These are phyloP conservation scores for Brachypodius melanocephalos DNA, from an alignment of 2,113 vertebrate genomes.

Conservation along the genomic window DNA sequence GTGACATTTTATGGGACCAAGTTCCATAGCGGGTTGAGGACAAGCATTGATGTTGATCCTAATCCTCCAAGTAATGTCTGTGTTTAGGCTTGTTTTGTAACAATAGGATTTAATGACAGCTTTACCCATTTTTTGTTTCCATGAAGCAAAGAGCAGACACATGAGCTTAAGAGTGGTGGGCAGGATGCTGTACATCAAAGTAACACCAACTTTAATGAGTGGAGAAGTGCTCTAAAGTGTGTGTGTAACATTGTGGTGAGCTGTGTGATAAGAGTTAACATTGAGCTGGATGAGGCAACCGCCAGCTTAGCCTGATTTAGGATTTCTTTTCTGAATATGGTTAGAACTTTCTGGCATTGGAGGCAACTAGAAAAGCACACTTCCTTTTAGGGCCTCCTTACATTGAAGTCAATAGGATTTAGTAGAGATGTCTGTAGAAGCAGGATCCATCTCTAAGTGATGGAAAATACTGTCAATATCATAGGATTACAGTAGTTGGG, in stretches of 20 bases:
- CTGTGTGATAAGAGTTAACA: background rate
- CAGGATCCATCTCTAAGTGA: constrained; percentile 15
- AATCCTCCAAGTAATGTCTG: background rate
- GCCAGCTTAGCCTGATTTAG: background rate
- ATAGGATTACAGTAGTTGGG: background rate
- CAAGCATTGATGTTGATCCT: background rate
- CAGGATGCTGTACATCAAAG: background rate
- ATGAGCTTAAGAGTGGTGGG: background rate
- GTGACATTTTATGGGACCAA: background rate
- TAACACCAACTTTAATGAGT: background rate
- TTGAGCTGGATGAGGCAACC: background rate
- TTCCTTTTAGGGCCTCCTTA: background rate
- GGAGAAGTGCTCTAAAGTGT: background rate
- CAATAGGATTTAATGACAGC: background rate
- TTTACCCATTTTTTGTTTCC: background rate
- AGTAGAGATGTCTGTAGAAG: constrained; percentile 40
- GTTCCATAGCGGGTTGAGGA: background rate
- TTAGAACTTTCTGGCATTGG: background rate
- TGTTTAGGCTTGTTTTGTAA: background rate
- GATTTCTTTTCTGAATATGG: background rate
- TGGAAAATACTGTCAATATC: background rate
- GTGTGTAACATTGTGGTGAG: background rate
- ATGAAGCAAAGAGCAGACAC: background rate
- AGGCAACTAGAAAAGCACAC: background rate
- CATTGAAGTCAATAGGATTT: background rate